These are phyloP conservation scores for Tethea ocularis DNA, from an alignment of 2,888 invertebrate species.

Conservation along the genomic window DNA sequence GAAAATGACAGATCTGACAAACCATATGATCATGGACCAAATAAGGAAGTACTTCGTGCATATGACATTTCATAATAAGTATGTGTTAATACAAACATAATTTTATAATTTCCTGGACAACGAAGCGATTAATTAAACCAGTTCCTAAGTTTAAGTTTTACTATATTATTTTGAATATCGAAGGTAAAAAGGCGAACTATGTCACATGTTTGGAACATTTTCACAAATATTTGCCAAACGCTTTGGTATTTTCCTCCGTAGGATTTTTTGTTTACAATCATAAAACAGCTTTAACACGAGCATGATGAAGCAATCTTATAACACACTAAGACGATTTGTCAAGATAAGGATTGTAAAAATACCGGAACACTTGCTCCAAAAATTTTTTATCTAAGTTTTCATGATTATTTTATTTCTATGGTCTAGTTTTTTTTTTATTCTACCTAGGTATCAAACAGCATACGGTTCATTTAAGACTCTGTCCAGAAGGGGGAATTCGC, in stretches of 20 bases:
- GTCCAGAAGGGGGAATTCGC: too few relatives aligned
- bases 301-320: constrained; percentile 20
- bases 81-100: too few relatives aligned
- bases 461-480: too few relatives aligned
- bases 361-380: constrained; percentile 34
- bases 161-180: background rate
- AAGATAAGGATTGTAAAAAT: constrained; percentile 47
- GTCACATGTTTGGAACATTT: background rate
- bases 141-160: too few relatives aligned
- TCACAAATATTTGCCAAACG: background rate
- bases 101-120: too few relatives aligned
- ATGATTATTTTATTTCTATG: constrained; percentile 34
- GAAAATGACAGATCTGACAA: too few relatives aligned
- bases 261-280: background rate
- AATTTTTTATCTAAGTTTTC: constrained; percentile 25
- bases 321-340: constrained; percentile 26
- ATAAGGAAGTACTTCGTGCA: too few relatives aligned
- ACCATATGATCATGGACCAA: too few relatives aligned
- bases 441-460: too few relatives aligned
- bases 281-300: background rate
- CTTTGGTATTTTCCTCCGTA: constrained; percentile 9
- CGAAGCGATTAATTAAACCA: too few relatives aligned
- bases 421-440: constrained; percentile 16
- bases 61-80: too few relatives aligned
- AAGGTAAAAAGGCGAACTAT: background rate